Evolutionary conservation across 2,113 vertebrate genomes (phyloP).

Genomic region (Loxodonta africana): DNA sequence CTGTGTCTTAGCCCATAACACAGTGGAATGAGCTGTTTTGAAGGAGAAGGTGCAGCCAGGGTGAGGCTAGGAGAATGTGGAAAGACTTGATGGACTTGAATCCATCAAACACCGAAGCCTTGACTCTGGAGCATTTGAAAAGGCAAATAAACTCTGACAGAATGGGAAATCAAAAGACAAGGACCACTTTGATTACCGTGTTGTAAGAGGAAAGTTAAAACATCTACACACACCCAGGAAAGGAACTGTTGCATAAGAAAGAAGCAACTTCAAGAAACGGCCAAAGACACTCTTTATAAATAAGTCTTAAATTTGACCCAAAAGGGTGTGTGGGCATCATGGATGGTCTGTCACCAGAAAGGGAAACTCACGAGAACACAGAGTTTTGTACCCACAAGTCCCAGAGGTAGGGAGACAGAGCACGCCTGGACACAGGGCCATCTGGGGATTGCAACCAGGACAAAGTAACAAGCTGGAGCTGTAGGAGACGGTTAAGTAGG

Average conservation of each 20-base stretch:
- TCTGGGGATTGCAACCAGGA: too few species aligned
- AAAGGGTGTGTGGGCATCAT: too few species aligned
- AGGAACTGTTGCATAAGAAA: background rate
- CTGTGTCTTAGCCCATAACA: background rate
- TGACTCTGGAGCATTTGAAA: background rate
- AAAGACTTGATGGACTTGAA: background rate
- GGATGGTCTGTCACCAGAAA: too few species aligned
- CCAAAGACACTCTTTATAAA: background rate
- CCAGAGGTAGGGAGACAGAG: too few species aligned
- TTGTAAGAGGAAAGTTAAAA: background rate
- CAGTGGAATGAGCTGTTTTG: background rate
- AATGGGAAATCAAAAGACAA: background rate
- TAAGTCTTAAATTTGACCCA: too few species aligned
- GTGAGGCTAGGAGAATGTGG: accelerated
- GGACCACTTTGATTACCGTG: too few species aligned
- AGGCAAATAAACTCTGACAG: background rate
- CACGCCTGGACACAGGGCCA: too few species aligned
- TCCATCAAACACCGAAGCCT: background rate
- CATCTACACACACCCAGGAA: background rate
- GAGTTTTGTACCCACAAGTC: too few species aligned
- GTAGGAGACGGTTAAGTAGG: too few species aligned
- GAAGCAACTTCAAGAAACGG: background rate
- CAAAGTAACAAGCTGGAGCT: too few species aligned
- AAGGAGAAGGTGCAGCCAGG: too few species aligned
- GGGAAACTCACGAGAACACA: too few species aligned